These are phyloP conservation scores for Trachelipus rathkii DNA, from an alignment of 1,140 invertebrate species.

Conservation along the genomic window DNA sequence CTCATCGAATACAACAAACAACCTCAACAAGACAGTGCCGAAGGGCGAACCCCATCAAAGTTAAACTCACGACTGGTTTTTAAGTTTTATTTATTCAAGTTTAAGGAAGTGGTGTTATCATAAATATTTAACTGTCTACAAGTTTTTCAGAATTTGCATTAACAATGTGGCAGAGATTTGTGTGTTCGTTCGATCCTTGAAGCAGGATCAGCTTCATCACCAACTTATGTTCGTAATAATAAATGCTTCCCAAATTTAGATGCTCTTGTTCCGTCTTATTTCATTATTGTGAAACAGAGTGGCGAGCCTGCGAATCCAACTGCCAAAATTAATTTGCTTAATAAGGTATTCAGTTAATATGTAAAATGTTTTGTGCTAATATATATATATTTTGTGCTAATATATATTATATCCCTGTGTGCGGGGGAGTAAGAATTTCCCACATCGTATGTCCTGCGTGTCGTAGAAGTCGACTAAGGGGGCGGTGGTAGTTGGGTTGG, in stretches of 20 bases:
- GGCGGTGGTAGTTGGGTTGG: too few relatives aligned
- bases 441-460: too few relatives aligned
- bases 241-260: slow-evolving; percentile 95
- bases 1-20: too few relatives aligned
- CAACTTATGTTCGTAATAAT: slow-evolving; percentile 58
- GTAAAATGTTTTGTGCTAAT: too few relatives aligned
- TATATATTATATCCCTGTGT: too few relatives aligned
- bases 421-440: too few relatives aligned
- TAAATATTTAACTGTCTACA: slow-evolving; percentile 17
- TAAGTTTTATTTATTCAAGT: too few relatives aligned
- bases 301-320: slow-evolving; percentile 79
- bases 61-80: too few relatives aligned
- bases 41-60: too few relatives aligned
- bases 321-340: slow-evolving; percentile 93
- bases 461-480: too few relatives aligned
- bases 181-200: slow-evolving; percentile 74
- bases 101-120: background rate
- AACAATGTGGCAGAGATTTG: slow-evolving; percentile 94
- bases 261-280: slow-evolving; percentile 89
- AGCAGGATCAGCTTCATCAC: slow-evolving; percentile 44
- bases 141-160: slow-evolving; percentile 91
- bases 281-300: slow-evolving; percentile 92
- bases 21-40: too few relatives aligned
- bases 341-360: slow-evolving; percentile 62
- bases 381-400: too few relatives aligned